Conservation (phyloP, 2,113 vertebrate species). For the Paratilapia polleni region DNA sequence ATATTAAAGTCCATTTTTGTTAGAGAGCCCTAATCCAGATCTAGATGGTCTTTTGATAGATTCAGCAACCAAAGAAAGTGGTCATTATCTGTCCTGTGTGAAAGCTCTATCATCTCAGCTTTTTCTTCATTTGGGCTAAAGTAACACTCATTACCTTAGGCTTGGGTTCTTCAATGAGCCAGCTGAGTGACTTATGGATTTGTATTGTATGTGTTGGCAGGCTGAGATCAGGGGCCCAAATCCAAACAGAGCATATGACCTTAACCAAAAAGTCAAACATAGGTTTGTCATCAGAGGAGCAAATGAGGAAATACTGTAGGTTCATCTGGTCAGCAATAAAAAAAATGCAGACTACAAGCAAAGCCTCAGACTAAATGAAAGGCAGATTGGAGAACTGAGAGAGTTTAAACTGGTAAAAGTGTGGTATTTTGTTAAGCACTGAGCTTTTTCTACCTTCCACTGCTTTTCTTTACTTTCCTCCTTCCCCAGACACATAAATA, state of each 20-base stretch:
- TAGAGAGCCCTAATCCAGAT: neutral
- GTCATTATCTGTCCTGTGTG: constrained; percentile 15
- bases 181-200: constrained; percentile 64
- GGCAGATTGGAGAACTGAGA: neutral
- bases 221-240: constrained; percentile 36
- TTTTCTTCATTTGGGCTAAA: constrained; percentile 39
- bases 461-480: constrained; percentile 22
- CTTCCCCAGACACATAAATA: constrained; percentile 31
- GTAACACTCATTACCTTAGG: neutral
- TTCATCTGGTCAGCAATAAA: constrained; percentile 30
- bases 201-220: constrained; percentile 73
- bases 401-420: constrained; percentile 9
- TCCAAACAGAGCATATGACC: constrained; percentile 61
- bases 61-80: constrained; percentile 22
- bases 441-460: constrained; percentile 14
- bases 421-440: constrained; percentile 23
- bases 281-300: constrained; percentile 36
- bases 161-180: constrained; percentile 7
- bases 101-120: constrained; percentile 19
- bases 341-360: constrained; percentile 8
- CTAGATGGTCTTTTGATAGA: constrained; percentile 18
- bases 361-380: constrained; percentile 10
- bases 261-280: constrained; percentile 69
- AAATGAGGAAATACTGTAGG: constrained; percentile 50
- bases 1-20: constrained; percentile 49